Conservation (phyloP, 2,888 invertebrate genomes). For the Clitarchus hookeri region DNA sequence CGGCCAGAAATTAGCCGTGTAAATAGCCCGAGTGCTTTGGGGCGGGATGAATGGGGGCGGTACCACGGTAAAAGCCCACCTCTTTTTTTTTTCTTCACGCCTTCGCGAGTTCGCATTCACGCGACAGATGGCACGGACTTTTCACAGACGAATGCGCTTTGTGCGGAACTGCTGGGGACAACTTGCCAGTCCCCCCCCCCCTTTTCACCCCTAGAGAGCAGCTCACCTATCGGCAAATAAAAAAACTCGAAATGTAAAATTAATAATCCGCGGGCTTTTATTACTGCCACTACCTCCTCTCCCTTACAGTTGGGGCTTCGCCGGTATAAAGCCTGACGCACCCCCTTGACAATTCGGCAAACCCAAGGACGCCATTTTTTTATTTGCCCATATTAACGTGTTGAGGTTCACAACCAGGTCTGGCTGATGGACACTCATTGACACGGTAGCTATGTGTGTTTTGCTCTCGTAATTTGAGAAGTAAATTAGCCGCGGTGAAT, state of each 20-base stretch:
- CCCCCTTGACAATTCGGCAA: no score
- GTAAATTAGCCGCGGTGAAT: no score
- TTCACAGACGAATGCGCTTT: no score
- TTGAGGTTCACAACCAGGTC: neutral
- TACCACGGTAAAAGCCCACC: neutral
- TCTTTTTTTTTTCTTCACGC: neutral
- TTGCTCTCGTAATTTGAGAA: no score
- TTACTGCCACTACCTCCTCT: neutral
- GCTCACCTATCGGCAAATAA: neutral
- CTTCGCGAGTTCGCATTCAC: neutral
- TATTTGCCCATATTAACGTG: neutral
- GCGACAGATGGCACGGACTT: neutral
- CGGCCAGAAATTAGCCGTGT: conserved; percentile 14
- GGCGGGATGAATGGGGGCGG: neutral
- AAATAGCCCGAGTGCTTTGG: neutral
- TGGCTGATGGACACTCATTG: no score
- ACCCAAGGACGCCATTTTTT: neutral
- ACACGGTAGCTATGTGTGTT: no score
- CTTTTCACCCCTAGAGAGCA: no score
- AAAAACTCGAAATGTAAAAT: neutral
- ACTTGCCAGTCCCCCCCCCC: no score
- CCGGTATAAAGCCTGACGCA: neutral
- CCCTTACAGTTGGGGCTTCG: neutral
- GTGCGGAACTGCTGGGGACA: no score
- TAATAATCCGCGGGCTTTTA: neutral